These are phyloP conservation scores for Saccostrea echinata DNA, from an alignment of 1,140 invertebrate species.

Conservation along the genomic window DNA sequence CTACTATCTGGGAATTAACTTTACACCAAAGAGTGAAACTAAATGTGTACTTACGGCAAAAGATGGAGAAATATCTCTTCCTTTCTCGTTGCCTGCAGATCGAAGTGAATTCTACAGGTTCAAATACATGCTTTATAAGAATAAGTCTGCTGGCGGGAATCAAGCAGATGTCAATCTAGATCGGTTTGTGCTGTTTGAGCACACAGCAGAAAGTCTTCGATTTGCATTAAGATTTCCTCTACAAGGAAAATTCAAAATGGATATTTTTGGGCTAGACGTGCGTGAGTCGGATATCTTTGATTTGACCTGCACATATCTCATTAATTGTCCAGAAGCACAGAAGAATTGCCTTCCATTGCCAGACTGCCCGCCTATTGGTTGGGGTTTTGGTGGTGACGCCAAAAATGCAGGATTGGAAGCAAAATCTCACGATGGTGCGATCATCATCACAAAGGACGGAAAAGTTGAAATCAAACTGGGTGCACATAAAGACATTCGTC, in stretches of 20 bases:
- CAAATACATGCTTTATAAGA: conserved; percentile 75
- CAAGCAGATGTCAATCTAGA: conserved; percentile 67
- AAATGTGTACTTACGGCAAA: conserved; percentile 67
- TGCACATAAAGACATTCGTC: conserved; percentile 69
- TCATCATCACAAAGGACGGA: conserved; percentile 72
- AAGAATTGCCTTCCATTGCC: conserved; percentile 73
- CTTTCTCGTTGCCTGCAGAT: conserved; percentile 67
- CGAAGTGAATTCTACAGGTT: conserved; percentile 69
- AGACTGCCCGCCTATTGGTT: conserved; percentile 74
- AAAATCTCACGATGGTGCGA: conserved; percentile 72
- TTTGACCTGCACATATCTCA: conserved; percentile 75
- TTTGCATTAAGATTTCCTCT: conserved; percentile 74
- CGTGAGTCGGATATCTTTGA: conserved; percentile 73
- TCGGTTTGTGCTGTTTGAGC: conserved; percentile 75
- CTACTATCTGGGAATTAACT: conserved; percentile 71
- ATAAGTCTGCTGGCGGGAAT: conserved; percentile 48
- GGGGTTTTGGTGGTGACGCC: conserved; percentile 73
- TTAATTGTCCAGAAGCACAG: conserved; percentile 68
- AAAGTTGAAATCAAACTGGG: conserved; percentile 72
- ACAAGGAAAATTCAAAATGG: conserved; percentile 74
- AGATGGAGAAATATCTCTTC: conserved; percentile 70
- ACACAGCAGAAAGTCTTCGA: conserved; percentile 66
- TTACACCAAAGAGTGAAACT: conserved; percentile 64
- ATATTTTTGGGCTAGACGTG: conserved; percentile 75
- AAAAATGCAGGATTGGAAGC: conserved; percentile 72